phyloP scores from a whole-genome alignment of 1,140 invertebrate genomes.

The Sitophilus oryzae region DNA sequence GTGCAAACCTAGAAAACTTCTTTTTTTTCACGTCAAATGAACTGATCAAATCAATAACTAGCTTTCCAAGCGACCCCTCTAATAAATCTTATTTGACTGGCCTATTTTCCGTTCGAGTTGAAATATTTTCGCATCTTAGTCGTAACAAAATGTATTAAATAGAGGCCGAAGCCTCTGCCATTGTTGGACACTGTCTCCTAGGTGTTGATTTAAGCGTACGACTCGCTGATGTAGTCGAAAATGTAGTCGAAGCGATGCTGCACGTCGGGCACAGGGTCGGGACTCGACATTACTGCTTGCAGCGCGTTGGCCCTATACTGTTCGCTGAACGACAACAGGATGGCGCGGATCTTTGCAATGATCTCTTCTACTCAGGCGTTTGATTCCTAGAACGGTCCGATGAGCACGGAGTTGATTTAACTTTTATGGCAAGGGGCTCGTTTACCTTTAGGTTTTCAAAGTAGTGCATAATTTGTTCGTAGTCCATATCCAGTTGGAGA shows the following conservation, averaged over 20 bases:
- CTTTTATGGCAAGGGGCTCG: not conserved
- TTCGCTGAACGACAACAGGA: constrained; percentile 66
- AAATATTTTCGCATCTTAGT: constrained; percentile 9
- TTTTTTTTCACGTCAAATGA: no score
- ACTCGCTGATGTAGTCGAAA: constrained; percentile 54
- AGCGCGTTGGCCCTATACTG: constrained; percentile 56
- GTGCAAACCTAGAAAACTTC: no score
- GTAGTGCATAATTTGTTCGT: constrained; percentile 95
- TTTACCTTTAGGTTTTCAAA: constrained; percentile 91
- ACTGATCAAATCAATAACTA: no score
- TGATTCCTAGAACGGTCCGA: constrained; percentile 56
- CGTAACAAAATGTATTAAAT: constrained; percentile 5
- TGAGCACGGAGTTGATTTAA: no score
- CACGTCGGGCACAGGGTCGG: constrained; percentile 47
- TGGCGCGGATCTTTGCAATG: constrained; percentile 69
- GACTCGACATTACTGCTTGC: constrained; percentile 44
- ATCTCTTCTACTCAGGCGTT: constrained; percentile 73
- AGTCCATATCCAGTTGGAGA: constrained; percentile 84
- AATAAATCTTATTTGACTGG: no score
- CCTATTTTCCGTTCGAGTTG: no score
- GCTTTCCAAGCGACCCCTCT: no score
- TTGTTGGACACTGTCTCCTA: not conserved
- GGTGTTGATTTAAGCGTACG: constrained; percentile 47
- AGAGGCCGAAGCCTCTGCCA: constrained; percentile 10
- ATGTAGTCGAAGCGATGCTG: constrained; percentile 50